A percentile compares a stretch with the other conserved stretches of the same genome.
Conservation (phyloP, 2,113 vertebrate species). For the Cryptotis parvus region DNA sequence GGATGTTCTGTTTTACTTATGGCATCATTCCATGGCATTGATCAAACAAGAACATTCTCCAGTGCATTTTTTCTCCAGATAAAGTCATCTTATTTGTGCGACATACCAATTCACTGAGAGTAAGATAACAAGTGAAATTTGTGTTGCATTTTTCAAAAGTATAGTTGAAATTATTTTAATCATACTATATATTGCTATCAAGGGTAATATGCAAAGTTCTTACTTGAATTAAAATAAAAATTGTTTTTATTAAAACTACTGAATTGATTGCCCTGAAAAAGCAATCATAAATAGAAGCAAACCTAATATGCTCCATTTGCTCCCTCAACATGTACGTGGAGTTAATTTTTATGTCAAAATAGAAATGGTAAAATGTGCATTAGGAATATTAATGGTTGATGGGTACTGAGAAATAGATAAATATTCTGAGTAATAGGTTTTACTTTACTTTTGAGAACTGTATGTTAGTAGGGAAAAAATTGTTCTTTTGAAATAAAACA, state of each 20-base stretch:
- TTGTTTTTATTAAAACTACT: not conserved
- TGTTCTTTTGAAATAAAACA: conserved; percentile 34
- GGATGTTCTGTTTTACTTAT: not conserved
- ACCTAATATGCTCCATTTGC: not conserved
- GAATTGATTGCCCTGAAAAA: not conserved
- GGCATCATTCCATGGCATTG: not conserved
- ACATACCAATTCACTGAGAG: not conserved
- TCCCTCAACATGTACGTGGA: not conserved
- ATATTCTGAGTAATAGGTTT: not conserved
- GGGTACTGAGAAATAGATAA: not conserved
- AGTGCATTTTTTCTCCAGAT: not conserved
- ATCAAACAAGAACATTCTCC: not conserved
- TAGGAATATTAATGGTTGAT: not conserved
- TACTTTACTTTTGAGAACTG: not conserved
- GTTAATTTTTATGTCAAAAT: conserved; percentile 20
- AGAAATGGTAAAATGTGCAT: not conserved
- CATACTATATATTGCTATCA: not conserved
- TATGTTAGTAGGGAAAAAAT: not conserved
- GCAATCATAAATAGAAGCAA: not conserved
- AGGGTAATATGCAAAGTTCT: not conserved
- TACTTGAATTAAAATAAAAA: conserved; percentile 40
- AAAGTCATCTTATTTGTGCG: conserved; percentile 10
- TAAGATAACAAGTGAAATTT: conserved; percentile 24
- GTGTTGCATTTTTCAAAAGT: conserved; percentile 17
- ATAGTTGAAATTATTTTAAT: not conserved